These are phyloP conservation scores for Anguilla marmorata DNA, from an alignment of 2,797 vertebrate species.

Conservation along the genomic window DNA sequence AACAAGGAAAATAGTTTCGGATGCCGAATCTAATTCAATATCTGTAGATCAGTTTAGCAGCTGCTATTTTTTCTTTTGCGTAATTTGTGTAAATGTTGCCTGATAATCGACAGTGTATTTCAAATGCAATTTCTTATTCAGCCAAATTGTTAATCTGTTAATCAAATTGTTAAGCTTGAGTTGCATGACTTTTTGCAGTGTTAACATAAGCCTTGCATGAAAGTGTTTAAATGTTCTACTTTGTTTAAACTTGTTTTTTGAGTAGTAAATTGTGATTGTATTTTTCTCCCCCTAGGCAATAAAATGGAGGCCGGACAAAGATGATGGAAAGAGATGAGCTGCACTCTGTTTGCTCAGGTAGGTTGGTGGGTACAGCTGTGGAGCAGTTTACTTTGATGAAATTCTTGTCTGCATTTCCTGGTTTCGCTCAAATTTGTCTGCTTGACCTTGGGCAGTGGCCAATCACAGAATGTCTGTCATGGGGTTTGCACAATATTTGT, in stretches of 20 bases:
- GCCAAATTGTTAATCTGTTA: constrained; percentile 4
- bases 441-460: not conserved
- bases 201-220: constrained; percentile 83
- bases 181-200: constrained; percentile 86
- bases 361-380: constrained; percentile 54
- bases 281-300: constrained; percentile 69
- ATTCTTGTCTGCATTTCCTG: not conserved
- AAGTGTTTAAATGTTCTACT: constrained; percentile 49
- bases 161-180: constrained; percentile 66
- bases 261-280: constrained; percentile 65
- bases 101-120: constrained; percentile 28
- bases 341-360: constrained; percentile 60
- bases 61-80: constrained; percentile 75
- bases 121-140: constrained; percentile 20
- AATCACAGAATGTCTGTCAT: not conserved
- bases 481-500: not conserved
- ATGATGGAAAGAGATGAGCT: constrained; percentile 43
- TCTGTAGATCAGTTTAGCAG: constrained; percentile 70
- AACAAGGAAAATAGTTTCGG: constrained; percentile 38
- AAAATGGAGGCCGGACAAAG: constrained; percentile 55
- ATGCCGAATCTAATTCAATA: constrained; percentile 71
- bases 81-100: constrained; percentile 63
- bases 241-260: constrained; percentile 44
- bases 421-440: not conserved
- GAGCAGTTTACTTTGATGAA: not conserved